Evolutionary conservation across 2,888 invertebrate genomes (phyloP).

Genomic region (Leucophora obtusa): DNA sequence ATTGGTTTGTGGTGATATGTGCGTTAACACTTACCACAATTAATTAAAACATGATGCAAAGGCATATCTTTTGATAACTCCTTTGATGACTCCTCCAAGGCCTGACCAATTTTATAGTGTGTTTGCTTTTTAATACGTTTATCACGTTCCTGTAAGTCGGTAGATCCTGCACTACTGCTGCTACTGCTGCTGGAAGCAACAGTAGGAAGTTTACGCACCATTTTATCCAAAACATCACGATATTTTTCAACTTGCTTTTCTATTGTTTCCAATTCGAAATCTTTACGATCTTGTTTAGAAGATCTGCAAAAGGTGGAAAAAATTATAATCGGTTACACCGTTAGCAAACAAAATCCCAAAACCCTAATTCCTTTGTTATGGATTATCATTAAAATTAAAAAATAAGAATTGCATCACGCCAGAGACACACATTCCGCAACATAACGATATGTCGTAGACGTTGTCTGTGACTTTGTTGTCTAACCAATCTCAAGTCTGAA

Average conservation of each 20-base stretch:
- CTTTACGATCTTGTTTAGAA: slow-evolving; percentile 72
- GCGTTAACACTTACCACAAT: slow-evolving; percentile 72
- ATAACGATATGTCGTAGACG: neutral
- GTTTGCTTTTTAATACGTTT: slow-evolving; percentile 91
- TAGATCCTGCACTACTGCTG: slow-evolving; percentile 64
- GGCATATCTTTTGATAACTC: slow-evolving; percentile 82
- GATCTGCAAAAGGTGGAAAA: slow-evolving; percentile 58
- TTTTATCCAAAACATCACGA: slow-evolving; percentile 78
- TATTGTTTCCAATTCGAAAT: slow-evolving; percentile 75
- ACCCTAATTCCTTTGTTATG: slow-evolving; percentile 7
- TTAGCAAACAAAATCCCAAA: slow-evolving; percentile 25
- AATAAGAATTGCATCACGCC: slow-evolving; percentile 32
- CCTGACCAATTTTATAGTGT: slow-evolving; percentile 88
- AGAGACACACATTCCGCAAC: slow-evolving; percentile 40
- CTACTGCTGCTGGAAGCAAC: slow-evolving; percentile 67
- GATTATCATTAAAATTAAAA: neutral
- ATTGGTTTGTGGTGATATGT: neutral
- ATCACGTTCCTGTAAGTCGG: slow-evolving; percentile 82
- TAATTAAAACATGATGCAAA: slow-evolving; percentile 74
- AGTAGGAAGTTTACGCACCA: slow-evolving; percentile 77
- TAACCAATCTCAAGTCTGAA: neutral
- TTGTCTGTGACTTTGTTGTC: neutral
- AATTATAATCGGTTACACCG: slow-evolving; percentile 32
- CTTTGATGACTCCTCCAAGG: slow-evolving; percentile 85
- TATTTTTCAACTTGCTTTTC: slow-evolving; percentile 78